A percentile compares a stretch with the other conserved stretches of the same genome.
Conservation (phyloP, 1,140 invertebrate genomes). For the Aricia agestis region DNA sequence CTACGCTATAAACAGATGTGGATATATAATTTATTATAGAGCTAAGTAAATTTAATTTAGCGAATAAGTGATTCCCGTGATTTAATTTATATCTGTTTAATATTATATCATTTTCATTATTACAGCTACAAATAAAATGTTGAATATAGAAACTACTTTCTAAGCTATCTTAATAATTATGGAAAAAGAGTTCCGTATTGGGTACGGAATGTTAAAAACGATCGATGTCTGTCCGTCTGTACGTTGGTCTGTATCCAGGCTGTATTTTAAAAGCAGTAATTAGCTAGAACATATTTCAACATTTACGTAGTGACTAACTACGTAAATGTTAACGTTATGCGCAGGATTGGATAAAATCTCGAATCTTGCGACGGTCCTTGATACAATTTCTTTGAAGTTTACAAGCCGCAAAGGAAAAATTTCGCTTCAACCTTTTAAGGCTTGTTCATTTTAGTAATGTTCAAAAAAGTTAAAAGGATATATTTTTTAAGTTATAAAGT, state of each 20-base stretch:
- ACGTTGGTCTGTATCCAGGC: too few relatives aligned
- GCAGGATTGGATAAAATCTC: constrained; percentile 5
- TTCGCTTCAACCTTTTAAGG: background rate
- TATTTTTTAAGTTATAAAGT: background rate
- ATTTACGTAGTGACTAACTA: too few relatives aligned
- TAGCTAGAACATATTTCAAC: too few relatives aligned
- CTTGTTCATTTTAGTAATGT: background rate
- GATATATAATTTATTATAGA: background rate
- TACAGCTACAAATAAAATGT: too few relatives aligned
- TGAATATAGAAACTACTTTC: too few relatives aligned
- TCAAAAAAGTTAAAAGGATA: background rate
- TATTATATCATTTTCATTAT: too few relatives aligned
- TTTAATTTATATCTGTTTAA: background rate
- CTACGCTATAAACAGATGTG: background rate
- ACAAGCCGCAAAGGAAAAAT: background rate
- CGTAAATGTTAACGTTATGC: constrained; percentile 4
- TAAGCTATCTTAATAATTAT: too few relatives aligned
- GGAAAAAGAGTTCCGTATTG: too few relatives aligned
- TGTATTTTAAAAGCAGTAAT: too few relatives aligned
- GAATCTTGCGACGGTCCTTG: background rate
- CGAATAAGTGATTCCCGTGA: background rate
- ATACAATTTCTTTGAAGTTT: background rate
- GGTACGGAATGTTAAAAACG: too few relatives aligned
- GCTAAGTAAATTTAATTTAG: background rate
- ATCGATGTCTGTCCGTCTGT: too few relatives aligned